Conservation (phyloP, 2,797 vertebrate species). For the Dallia pectoralis region DNA sequence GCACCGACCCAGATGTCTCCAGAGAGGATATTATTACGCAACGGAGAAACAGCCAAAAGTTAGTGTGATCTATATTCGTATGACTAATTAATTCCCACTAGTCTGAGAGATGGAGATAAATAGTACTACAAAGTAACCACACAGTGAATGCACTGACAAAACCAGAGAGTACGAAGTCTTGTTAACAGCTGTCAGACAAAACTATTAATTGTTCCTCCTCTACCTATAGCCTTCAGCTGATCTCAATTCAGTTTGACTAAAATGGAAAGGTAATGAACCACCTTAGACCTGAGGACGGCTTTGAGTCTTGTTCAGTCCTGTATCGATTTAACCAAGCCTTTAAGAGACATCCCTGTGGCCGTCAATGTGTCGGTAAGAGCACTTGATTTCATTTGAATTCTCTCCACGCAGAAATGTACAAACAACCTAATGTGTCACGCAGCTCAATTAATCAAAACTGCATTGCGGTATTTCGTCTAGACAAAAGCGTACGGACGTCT, state of each 20-base stretch:
- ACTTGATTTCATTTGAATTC: neutral
- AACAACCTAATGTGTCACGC: neutral
- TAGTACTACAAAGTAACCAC: constrained; percentile 9
- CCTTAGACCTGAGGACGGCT: constrained; percentile 25
- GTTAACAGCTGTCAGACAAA: constrained; percentile 32
- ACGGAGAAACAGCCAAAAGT: neutral
- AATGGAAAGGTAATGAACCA: constrained; percentile 47
- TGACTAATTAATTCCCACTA: constrained; percentile 12
- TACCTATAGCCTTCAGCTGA: constrained; percentile 48
- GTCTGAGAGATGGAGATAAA: neutral
- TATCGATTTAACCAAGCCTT: constrained; percentile 41
- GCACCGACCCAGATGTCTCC: neutral
- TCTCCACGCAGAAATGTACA: neutral
- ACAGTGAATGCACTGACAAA: constrained; percentile 45
- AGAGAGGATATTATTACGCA: neutral
- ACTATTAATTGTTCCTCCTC: constrained; percentile 53
- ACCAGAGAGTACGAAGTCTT: constrained; percentile 17
- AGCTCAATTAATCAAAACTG: neutral
- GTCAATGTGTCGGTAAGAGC: neutral
- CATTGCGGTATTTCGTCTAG: neutral
- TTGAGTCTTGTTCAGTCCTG: constrained; percentile 21
- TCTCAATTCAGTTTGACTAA: constrained; percentile 55
- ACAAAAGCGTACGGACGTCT: neutral
- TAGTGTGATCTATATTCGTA: constrained; percentile 3
- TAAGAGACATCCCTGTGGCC: constrained; percentile 24